A percentile compares a stretch with the other conserved stretches of the same genome.
Evolutionary conservation across 2,797 vertebrate species (phyloP).

Genomic region (Ceryle rudis): DNA sequence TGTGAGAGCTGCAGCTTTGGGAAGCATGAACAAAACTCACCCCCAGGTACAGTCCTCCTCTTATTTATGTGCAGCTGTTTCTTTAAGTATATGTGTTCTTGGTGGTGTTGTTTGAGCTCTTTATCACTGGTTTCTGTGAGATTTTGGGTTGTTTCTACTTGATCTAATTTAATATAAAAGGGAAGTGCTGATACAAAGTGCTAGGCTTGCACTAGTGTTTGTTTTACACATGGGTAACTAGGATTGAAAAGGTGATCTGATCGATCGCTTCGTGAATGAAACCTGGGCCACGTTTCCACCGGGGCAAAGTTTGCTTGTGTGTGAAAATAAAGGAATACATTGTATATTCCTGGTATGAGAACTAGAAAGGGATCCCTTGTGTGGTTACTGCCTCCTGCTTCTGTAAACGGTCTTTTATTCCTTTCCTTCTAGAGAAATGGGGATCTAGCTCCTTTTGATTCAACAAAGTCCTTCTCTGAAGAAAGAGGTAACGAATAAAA

Average conservation of each 20-base stretch:
- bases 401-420: neutral
- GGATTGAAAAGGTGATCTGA: neutral
- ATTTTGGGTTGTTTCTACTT: neutral
- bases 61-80: neutral
- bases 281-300: neutral
- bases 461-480: conserved; percentile 27
- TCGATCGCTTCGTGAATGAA: neutral
- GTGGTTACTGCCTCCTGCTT: neutral
- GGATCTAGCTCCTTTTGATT: conserved; percentile 15
- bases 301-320: neutral
- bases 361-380: neutral
- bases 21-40: conserved; percentile 76
- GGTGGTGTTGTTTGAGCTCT: neutral
- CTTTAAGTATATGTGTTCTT: neutral
- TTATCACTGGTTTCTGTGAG: neutral
- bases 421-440: conserved; percentile 55
- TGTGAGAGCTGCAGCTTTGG: neutral
- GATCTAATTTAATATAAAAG: neutral
- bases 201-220: neutral
- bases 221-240: neutral
- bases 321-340: neutral
- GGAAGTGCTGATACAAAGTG: accelerated
- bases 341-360: neutral
- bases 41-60: conserved; percentile 74
- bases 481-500: conserved; percentile 62